These are phyloP conservation scores for Pangasianodon gigas DNA, from an alignment of 2,113 vertebrate species.

Conservation along the genomic window DNA sequence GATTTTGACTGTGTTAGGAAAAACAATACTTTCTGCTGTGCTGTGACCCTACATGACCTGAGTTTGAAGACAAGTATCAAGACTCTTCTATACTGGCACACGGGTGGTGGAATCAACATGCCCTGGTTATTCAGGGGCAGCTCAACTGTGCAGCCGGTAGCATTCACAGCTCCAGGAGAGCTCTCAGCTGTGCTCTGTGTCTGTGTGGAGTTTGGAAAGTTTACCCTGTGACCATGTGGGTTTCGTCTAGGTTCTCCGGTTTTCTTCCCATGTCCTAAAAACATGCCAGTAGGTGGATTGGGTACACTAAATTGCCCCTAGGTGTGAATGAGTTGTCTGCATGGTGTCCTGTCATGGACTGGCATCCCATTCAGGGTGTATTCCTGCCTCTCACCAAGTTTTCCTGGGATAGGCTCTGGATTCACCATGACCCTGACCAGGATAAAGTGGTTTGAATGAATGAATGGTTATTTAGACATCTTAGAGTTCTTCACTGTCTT, in stretches of 20 bases:
- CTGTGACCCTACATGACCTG: not conserved
- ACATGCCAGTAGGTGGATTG: not conserved
- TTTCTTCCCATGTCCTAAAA: not conserved
- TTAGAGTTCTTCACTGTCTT: not conserved
- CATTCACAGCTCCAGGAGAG: not conserved
- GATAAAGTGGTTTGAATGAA: not conserved
- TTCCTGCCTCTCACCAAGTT: not conserved
- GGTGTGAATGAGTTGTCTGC: not conserved
- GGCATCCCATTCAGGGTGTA: not conserved
- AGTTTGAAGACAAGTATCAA: not conserved
- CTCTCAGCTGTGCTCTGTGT: not conserved
- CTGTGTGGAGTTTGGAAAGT: not conserved
- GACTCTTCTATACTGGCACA: not conserved
- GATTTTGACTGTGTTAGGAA: not conserved
- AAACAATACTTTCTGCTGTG: not conserved
- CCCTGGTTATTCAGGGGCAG: not conserved
- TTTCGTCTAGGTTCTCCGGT: not conserved
- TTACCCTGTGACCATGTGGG: not conserved
- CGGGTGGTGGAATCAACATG: not conserved
- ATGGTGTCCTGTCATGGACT: not conserved
- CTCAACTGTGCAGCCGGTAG: not conserved
- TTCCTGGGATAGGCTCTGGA: not conserved
- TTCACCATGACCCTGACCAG: not conserved
- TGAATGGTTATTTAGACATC: not conserved
- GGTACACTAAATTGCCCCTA: not conserved